Evolutionary conservation across 2,113 vertebrate species (phyloP).

Genomic region (Nipponia nippon): DNA sequence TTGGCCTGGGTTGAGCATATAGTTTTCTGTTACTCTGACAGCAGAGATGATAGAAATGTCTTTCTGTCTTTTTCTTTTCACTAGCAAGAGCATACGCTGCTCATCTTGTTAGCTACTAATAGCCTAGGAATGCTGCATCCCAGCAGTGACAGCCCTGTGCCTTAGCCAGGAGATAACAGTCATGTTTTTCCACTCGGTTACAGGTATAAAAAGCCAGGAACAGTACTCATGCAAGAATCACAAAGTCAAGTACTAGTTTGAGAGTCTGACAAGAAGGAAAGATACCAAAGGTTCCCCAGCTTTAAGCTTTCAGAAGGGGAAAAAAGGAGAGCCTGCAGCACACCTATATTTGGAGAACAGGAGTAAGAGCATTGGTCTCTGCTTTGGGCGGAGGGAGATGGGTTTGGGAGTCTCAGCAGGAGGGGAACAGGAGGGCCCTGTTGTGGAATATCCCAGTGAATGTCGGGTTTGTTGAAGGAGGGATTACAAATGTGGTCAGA

Average conservation of each 20-base stretch:
- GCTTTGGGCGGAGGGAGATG: background rate
- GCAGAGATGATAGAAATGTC: background rate
- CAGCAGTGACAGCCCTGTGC: background rate
- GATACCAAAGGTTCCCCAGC: background rate
- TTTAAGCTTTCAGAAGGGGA: background rate
- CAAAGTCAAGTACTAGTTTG: background rate
- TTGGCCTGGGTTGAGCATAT: background rate
- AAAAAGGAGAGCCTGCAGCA: background rate
- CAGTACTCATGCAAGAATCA: background rate
- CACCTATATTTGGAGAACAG: background rate
- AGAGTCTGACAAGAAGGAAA: background rate
- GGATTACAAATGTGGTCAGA: background rate
- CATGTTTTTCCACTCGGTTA: background rate
- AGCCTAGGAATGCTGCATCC: background rate
- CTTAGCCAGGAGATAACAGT: background rate
- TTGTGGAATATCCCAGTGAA: background rate
- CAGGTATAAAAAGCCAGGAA: background rate
- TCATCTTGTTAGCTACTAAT: background rate
- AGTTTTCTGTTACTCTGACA: background rate
- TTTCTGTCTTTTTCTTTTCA: background rate
- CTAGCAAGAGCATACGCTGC: background rate
- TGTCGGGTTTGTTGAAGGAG: background rate
- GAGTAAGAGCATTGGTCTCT: background rate
- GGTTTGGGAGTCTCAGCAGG: background rate
- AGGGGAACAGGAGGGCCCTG: background rate